A percentile compares a stretch with the other conserved stretches of the same genome.
phyloP scores from a whole-genome alignment of 2,113 vertebrate species.

The Nothocercus nigrocapillus region DNA sequence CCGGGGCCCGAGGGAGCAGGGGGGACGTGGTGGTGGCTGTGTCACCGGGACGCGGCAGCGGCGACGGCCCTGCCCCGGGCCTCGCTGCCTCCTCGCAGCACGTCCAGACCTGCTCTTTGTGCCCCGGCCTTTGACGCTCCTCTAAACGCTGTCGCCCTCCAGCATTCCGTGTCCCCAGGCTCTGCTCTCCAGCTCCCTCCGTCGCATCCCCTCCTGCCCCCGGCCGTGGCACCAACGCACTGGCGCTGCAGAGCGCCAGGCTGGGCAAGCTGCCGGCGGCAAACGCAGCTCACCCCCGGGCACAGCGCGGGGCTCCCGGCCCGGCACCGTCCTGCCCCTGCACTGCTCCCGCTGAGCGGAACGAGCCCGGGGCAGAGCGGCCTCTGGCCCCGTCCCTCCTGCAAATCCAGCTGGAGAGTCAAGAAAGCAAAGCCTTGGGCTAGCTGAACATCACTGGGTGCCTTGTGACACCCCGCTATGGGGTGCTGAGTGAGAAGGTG shows the following conservation, averaged over 20 bases:
- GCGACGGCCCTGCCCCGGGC: rapidly evolving
- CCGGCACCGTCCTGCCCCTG: not conserved
- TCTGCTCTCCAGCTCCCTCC: not conserved
- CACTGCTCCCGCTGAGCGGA: rapidly evolving
- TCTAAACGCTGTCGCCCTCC: not conserved
- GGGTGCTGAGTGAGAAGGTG: rapidly evolving
- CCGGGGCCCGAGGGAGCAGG: not conserved
- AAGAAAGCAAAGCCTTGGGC: rapidly evolving
- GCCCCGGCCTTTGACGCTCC: not conserved
- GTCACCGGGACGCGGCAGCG: not conserved
- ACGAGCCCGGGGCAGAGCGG: rapidly evolving
- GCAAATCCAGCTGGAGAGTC: not conserved
- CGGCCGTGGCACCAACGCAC: rapidly evolving
- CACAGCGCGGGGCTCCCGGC: too few relatives aligned
- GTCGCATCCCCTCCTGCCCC: rapidly evolving
- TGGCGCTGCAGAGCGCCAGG: not conserved
- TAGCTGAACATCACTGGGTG: rapidly evolving
- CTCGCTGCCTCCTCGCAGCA: not conserved
- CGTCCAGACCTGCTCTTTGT: too few relatives aligned
- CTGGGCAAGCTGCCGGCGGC: rapidly evolving
- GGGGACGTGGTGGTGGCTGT: rapidly evolving
- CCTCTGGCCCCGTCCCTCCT: not conserved
- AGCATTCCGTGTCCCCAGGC: rapidly evolving
- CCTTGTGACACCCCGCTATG: rapidly evolving
- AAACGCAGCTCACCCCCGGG: not conserved